Evolutionary conservation across 2,113 vertebrate species (phyloP).

Genomic region (Megatriorchis doriae): DNA sequence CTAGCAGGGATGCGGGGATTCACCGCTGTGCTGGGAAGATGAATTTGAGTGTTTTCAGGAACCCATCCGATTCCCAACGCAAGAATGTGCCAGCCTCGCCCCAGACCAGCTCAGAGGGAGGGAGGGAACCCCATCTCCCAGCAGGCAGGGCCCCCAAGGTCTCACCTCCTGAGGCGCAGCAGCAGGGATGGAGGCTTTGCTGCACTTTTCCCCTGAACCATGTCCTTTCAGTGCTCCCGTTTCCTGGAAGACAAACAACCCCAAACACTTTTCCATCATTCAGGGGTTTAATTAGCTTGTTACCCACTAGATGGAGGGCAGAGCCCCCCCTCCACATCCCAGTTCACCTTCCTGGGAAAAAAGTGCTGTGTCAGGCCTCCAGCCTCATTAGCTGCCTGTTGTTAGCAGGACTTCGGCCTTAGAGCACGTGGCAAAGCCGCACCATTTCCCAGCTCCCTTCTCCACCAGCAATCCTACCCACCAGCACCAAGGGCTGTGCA

Average conservation of each 20-base stretch:
- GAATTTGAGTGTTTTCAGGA: not conserved
- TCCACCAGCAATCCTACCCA: too few relatives aligned
- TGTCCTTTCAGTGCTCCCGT: fast-evolving
- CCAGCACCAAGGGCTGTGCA: fast-evolving
- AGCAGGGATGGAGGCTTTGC: not conserved
- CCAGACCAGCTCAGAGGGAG: not conserved
- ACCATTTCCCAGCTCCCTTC: not conserved
- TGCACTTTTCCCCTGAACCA: fast-evolving
- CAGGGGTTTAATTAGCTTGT: not conserved
- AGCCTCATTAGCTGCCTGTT: not conserved
- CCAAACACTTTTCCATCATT: fast-evolving
- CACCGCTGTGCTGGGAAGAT: fast-evolving
- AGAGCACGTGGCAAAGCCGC: not conserved
- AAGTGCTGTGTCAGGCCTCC: not conserved
- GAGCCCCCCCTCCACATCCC: not conserved
- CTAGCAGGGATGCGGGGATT: not conserved
- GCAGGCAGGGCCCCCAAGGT: not conserved
- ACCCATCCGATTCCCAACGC: fast-evolving
- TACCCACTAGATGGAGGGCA: not conserved
- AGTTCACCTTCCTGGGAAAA: not conserved
- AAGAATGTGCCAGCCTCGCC: not conserved
- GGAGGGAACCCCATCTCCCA: not conserved
- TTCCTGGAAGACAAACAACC: not conserved
- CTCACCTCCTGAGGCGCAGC: fast-evolving
- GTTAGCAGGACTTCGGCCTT: not conserved